Percentiles rank a stretch among this genome's conserved stretches.
Conservation (phyloP, 64 coral and sea anemone genomes). For the Orbicella faveolata region DNA sequence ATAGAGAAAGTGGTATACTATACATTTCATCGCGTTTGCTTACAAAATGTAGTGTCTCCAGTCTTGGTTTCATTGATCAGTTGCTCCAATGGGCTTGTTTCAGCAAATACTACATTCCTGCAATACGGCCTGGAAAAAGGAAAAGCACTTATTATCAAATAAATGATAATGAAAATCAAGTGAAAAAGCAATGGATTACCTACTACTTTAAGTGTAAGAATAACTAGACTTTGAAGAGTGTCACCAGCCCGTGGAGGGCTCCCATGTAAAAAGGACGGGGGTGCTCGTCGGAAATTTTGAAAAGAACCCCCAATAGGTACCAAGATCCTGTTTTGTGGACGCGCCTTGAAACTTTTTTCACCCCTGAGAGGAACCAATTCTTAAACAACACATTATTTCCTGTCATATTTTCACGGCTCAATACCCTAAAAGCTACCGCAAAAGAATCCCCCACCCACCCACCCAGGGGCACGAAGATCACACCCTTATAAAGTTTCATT, state of each 20-base stretch:
- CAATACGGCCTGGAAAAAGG: constrained; percentile 75
- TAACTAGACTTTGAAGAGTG: not conserved
- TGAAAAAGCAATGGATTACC: not conserved
- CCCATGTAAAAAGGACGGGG: too few relatives aligned
- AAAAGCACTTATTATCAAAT: not conserved
- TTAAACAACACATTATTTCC: too few relatives aligned
- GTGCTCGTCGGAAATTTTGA: too few relatives aligned
- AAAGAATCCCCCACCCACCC: too few relatives aligned
- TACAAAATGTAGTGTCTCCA: constrained; percentile 36
- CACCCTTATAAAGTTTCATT: too few relatives aligned
- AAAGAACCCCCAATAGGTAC: too few relatives aligned
- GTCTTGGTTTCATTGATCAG: constrained; percentile 30
- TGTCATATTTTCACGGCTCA: too few relatives aligned
- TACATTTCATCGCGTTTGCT: not conserved
- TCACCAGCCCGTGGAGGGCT: not conserved
- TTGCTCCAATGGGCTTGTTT: constrained; percentile 32
- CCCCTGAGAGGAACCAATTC: too few relatives aligned
- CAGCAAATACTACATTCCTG: constrained; percentile 39
- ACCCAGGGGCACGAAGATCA: too few relatives aligned
- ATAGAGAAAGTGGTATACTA: not conserved
- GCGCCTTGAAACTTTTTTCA: too few relatives aligned
- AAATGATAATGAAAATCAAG: not conserved
- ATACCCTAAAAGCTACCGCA: too few relatives aligned
- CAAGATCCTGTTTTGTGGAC: too few relatives aligned
- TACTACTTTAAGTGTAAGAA: not conserved